Conservation (phyloP, 1,140 invertebrate species). For the Sitodiplosis mosellana region DNA sequence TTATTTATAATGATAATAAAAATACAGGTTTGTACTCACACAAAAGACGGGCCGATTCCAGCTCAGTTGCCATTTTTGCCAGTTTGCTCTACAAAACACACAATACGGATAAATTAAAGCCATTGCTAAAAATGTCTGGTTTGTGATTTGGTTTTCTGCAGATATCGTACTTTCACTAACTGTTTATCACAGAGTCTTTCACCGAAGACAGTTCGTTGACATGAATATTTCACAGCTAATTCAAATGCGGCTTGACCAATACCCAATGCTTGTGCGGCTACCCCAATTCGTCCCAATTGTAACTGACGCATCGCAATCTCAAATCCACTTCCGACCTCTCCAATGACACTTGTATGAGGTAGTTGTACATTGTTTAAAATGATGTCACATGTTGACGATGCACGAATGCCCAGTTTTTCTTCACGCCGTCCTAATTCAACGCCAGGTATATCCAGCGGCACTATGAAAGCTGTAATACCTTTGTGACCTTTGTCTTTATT, state of each 20-base stretch:
- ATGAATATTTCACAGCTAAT: conserved; percentile 65
- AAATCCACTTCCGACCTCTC: conserved; percentile 49
- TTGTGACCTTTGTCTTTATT: conserved; percentile 53
- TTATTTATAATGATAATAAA: no score
- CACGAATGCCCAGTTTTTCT: conserved; percentile 30
- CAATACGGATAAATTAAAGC: background rate
- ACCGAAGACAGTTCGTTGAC: conserved; percentile 62
- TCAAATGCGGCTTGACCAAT: conserved; percentile 72
- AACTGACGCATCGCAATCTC: conserved; percentile 70
- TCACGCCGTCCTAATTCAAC: background rate
- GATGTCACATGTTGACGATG: conserved; percentile 6
- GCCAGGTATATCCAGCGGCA: background rate
- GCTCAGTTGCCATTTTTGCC: conserved; percentile 65
- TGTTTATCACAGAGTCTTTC: conserved; percentile 55
- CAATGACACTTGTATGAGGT: conserved; percentile 6
- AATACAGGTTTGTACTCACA: conserved; percentile 28
- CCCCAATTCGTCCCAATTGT: conserved; percentile 62
- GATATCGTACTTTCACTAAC: conserved; percentile 52
- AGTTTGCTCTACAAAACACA: background rate
- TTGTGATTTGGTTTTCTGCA: no score
- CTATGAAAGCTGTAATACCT: conserved; percentile 25
- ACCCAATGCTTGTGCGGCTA: conserved; percentile 59
- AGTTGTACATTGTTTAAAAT: background rate
- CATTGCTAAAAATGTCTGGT: no score
- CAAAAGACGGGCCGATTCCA: conserved; percentile 61